Percentiles rank a stretch among this genome's conserved stretches.
These are phyloP conservation scores for Adelognathus sp. DNA, from an alignment of 2,888 invertebrate genomes.

Conservation along the genomic window DNA sequence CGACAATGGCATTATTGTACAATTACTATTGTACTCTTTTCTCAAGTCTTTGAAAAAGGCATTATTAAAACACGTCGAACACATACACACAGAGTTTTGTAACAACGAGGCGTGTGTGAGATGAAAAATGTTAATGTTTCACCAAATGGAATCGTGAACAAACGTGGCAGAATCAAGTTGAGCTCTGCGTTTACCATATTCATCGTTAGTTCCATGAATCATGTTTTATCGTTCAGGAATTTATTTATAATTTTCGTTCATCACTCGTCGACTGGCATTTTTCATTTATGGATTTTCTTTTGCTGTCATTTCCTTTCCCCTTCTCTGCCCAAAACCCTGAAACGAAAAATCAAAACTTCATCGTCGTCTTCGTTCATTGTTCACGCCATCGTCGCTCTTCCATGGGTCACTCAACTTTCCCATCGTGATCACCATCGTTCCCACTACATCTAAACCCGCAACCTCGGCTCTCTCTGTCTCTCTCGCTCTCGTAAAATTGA, in stretches of 20 bases:
- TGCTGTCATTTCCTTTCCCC: constrained; percentile 72
- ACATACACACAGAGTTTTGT: constrained; percentile 31
- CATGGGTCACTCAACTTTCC: constrained; percentile 48
- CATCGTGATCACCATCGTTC: constrained; percentile 20
- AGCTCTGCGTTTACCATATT: constrained; percentile 58
- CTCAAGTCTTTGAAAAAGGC: neutral
- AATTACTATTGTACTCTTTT: constrained; percentile 41
- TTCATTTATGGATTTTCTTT: constrained; percentile 79
- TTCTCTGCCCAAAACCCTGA: constrained; percentile 39
- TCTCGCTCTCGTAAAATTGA: constrained; percentile 56
- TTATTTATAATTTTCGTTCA: constrained; percentile 66
- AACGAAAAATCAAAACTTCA: constrained; percentile 10
- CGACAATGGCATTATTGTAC: constrained; percentile 53
- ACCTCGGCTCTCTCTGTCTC: constrained; percentile 62
- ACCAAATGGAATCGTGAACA: constrained; percentile 37
- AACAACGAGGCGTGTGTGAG: constrained; percentile 33
- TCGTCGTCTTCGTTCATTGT: constrained; percentile 58
- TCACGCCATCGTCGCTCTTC: constrained; percentile 47
- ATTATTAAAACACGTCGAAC: constrained; percentile 57
- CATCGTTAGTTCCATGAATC: constrained; percentile 14
- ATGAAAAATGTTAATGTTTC: neutral
- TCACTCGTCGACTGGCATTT: constrained; percentile 70
- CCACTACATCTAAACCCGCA: constrained; percentile 27
- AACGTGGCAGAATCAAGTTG: constrained; percentile 69
- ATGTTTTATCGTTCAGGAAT: constrained; percentile 45